These are phyloP conservation scores for Grammomys surdaster DNA, from an alignment of 2,113 vertebrate species.

Conservation along the genomic window DNA sequence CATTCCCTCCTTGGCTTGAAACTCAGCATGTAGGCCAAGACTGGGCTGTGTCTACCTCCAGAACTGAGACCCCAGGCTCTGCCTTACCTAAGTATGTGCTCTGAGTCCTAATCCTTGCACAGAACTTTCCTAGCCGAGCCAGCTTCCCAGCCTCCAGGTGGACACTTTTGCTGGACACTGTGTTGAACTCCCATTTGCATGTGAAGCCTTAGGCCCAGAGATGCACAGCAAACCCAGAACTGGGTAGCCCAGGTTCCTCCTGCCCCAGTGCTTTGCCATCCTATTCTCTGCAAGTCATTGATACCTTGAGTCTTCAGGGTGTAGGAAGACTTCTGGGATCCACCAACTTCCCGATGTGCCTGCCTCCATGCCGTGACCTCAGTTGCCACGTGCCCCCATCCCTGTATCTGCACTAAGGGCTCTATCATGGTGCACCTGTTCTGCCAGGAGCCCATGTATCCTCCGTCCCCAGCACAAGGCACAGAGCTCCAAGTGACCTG, in stretches of 20 bases:
- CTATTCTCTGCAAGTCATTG: no score
- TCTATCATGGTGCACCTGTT: not conserved
- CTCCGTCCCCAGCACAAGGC: not conserved
- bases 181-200: not conserved
- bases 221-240: not conserved
- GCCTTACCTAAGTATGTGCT: not conserved
- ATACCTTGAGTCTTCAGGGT: no score
- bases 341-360: not conserved
- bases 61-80: not conserved
- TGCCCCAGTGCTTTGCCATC: conserved; percentile 8
- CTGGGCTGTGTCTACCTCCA: not conserved
- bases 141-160: not conserved
- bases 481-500: not conserved
- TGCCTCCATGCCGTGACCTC: no score
- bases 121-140: not conserved
- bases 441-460: not conserved
- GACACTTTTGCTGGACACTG: no score
- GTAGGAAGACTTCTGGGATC: not conserved
- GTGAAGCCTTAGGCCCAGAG: not conserved
- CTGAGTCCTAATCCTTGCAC: not conserved
- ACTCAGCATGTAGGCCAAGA: not conserved
- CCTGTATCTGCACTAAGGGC: not conserved
- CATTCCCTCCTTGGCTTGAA: not conserved
- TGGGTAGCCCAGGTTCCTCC: fast-evolving
- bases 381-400: no score